phyloP scores from a whole-genome alignment of 2,113 vertebrate species.

The Chauna torquata region DNA sequence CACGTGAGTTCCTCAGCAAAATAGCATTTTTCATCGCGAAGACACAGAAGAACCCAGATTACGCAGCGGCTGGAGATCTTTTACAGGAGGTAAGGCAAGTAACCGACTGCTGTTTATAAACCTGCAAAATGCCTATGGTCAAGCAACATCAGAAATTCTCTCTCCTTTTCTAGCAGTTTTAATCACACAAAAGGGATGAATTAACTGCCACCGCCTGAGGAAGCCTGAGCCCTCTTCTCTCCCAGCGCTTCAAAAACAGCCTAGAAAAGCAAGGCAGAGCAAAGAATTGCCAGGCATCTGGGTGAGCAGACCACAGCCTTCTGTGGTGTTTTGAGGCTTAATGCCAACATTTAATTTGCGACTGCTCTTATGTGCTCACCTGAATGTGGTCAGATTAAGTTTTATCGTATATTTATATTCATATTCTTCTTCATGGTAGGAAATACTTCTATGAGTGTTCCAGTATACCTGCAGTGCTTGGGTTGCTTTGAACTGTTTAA shows the following conservation, averaged over 20 bases:
- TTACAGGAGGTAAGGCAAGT: neutral
- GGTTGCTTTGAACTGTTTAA: neutral
- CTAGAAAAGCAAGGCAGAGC: neutral
- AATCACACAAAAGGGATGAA: neutral
- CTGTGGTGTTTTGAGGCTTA: neutral
- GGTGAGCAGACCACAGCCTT: neutral
- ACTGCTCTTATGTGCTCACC: neutral
- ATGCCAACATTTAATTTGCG: neutral
- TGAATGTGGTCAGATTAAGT: neutral
- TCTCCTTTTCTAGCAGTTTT: neutral
- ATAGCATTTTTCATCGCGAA: neutral
- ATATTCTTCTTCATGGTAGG: neutral
- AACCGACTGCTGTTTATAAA: neutral
- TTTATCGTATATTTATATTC: neutral
- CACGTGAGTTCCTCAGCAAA: fast-evolving
- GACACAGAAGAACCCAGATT: neutral
- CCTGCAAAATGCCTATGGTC: neutral
- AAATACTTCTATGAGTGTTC: neutral
- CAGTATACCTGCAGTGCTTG: neutral
- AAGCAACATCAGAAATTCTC: neutral
- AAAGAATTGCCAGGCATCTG: neutral
- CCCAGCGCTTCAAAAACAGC: neutral
- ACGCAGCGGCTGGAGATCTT: neutral
- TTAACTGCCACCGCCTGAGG: neutral
- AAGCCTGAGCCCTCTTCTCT: neutral